phyloP scores from a whole-genome alignment of 2,888 invertebrate genomes.

The Parasteatoda lunata region DNA sequence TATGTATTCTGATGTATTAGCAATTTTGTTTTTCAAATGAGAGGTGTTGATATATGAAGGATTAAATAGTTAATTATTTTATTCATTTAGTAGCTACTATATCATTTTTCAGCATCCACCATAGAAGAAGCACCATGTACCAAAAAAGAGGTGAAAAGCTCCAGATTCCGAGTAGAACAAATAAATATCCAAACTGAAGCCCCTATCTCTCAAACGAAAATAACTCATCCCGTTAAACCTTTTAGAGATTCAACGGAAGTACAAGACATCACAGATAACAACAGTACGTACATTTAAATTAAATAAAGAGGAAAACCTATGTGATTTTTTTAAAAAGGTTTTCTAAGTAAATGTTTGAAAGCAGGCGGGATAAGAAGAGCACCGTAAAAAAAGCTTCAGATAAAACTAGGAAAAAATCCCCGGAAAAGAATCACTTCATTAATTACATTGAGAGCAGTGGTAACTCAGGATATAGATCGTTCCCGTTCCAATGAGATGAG shows the following conservation, averaged over 20 bases:
- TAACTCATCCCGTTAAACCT: conserved; percentile 32
- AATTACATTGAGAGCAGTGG: too few species aligned
- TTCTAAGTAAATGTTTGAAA: neutral
- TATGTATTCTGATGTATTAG: too few species aligned
- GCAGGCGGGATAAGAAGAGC: too few species aligned
- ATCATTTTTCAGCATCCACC: neutral
- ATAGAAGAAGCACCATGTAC: conserved; percentile 25
- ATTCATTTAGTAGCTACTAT: too few species aligned
- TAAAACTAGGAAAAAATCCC: too few species aligned
- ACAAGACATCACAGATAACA: neutral
- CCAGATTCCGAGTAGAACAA: conserved; percentile 50
- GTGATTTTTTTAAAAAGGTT: neutral
- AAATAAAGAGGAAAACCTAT: neutral
- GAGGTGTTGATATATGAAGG: too few species aligned
- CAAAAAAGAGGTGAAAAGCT: conserved; percentile 51
- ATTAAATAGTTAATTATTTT: too few species aligned
- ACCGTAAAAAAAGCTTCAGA: too few species aligned
- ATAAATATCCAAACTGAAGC: conserved; percentile 43
- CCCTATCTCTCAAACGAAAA: conserved; percentile 1
- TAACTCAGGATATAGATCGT: too few species aligned
- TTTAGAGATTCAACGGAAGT: conserved; percentile 19
- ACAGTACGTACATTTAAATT: neutral
- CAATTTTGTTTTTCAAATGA: too few species aligned
- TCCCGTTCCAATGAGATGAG: too few species aligned
- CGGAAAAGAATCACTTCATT: too few species aligned